Evolutionary conservation across 2,113 vertebrate genomes (phyloP).

Genomic region (Semnopithecus entellus): DNA sequence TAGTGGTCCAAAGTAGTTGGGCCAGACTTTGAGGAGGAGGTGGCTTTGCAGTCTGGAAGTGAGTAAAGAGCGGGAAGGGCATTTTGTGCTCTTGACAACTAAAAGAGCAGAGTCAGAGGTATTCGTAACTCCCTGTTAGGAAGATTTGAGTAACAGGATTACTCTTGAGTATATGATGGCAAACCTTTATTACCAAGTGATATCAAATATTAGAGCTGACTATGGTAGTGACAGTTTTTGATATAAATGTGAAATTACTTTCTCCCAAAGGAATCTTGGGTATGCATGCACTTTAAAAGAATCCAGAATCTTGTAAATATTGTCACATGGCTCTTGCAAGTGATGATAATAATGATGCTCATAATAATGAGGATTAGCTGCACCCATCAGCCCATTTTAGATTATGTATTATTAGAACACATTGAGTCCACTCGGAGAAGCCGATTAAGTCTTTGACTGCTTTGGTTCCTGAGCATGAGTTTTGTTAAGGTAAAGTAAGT

Average conservation of each 20-base stretch:
- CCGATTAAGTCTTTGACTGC: not conserved
- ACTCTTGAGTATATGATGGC: constrained; percentile 19
- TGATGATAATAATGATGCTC: not conserved
- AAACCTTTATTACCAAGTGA: constrained; percentile 23
- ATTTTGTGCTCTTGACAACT: constrained; percentile 25
- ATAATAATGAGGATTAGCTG: constrained; percentile 53
- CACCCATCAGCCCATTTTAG: constrained; percentile 59
- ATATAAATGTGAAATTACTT: constrained; percentile 45
- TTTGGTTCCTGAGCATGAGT: constrained; percentile 24
- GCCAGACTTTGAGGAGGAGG: not conserved
- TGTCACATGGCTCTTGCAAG: constrained; percentile 38
- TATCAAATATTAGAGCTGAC: constrained; percentile 53
- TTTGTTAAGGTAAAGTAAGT: constrained; percentile 38
- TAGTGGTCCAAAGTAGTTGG: not conserved
- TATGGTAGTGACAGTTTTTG: constrained; percentile 45
- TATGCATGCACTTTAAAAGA: constrained; percentile 41
- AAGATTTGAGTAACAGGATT: constrained; percentile 15
- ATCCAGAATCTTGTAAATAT: constrained; percentile 43
- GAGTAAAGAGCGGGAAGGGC: not conserved
- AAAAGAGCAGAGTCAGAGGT: not conserved
- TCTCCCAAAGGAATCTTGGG: constrained; percentile 50
- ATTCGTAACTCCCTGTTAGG: constrained; percentile 11
- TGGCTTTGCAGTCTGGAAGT: not conserved
- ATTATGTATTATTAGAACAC: constrained; percentile 62
- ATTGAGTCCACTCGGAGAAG: constrained; percentile 41